phyloP scores from a whole-genome alignment of 1,140 invertebrate species.

The Whitmania pigra region DNA sequence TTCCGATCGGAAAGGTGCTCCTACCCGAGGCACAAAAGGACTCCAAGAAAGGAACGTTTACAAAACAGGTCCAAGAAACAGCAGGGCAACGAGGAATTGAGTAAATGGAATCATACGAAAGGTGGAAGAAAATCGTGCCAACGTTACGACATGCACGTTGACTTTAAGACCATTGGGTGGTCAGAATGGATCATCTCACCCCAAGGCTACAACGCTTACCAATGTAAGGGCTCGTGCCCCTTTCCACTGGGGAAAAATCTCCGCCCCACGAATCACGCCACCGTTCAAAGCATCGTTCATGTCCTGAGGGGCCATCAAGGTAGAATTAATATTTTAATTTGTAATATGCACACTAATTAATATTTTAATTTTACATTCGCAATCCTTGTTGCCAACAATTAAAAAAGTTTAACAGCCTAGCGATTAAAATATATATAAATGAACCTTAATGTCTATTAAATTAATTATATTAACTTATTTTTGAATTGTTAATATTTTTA shows the following conservation, averaged over 20 bases:
- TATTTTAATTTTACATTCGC: too few species aligned
- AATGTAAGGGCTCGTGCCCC: constrained; percentile 52
- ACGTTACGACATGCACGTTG: constrained; percentile 42
- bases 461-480: too few species aligned
- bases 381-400: too few species aligned
- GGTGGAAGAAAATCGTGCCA: constrained; percentile 27
- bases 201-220: constrained; percentile 53
- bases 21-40: too few species aligned
- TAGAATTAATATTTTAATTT: background rate
- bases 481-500: background rate
- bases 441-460: too few species aligned
- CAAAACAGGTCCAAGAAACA: background rate
- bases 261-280: constrained; percentile 56
- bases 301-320: constrained; percentile 39
- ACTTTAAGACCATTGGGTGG: constrained; percentile 56
- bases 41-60: too few species aligned
- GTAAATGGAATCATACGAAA: background rate
- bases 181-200: constrained; percentile 51
- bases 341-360: too few species aligned
- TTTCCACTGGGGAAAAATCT: constrained; percentile 48
- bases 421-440: too few species aligned
- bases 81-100: background rate
- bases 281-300: constrained; percentile 54
- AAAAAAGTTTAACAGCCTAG: too few species aligned
- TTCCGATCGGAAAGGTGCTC: too few species aligned